These are phyloP conservation scores for Nomada ferruginata DNA, from an alignment of 2,888 invertebrate species.

Conservation along the genomic window DNA sequence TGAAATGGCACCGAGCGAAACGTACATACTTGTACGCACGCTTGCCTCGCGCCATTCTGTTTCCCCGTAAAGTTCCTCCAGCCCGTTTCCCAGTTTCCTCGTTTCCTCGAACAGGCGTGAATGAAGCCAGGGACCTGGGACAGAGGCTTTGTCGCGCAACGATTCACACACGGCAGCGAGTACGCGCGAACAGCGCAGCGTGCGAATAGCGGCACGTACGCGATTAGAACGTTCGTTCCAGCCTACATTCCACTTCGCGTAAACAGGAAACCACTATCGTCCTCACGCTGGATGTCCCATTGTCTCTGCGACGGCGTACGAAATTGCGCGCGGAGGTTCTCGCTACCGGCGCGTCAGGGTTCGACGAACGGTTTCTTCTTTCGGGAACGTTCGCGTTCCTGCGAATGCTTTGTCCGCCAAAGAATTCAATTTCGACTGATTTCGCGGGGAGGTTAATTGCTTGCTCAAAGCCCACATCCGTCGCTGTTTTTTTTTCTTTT, in stretches of 20 bases:
- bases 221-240: constrained; percentile 35
- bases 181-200: constrained; percentile 9
- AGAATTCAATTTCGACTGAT: background rate
- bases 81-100: constrained; percentile 13
- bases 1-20: constrained; percentile 43
- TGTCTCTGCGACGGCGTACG: constrained; percentile 2
- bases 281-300: constrained; percentile 18
- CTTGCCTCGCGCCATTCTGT: background rate
- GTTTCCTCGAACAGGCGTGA: constrained; percentile 54
- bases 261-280: constrained; percentile 49
- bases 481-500: background rate
- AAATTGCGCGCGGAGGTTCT: constrained; percentile 15
- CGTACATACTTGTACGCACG: constrained; percentile 49
- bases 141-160: constrained; percentile 20
- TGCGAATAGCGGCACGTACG: constrained; percentile 53
- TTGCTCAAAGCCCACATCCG: background rate
- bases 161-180: constrained; percentile 24
- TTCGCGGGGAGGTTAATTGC: background rate
- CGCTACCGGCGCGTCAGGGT: background rate
- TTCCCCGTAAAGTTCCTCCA: background rate
- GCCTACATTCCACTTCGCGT: constrained; percentile 29
- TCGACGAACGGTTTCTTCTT: constrained; percentile 6
- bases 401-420: background rate
- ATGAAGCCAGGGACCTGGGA: constrained; percentile 41
- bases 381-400: background rate